Percentiles rank a stretch among this genome's conserved stretches.
Evolutionary conservation across 2,113 vertebrate species (phyloP).

Genomic region (Danio rerio): DNA sequence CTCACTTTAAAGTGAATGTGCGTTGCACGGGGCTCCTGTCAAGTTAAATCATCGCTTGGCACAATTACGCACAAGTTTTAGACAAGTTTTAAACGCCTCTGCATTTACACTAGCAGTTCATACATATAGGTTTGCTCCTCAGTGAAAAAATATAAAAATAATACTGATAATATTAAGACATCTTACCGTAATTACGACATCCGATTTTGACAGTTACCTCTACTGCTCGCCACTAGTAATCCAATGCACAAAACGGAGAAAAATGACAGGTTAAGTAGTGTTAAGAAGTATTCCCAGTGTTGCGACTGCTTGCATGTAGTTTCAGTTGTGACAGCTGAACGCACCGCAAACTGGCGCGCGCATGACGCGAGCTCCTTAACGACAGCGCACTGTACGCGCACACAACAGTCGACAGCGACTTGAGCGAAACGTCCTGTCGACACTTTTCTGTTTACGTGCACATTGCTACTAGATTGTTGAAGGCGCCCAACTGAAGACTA

Average conservation of each 20-base stretch:
- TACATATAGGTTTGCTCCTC: neutral
- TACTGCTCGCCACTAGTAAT: conserved; percentile 78
- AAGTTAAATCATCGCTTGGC: conserved; percentile 15
- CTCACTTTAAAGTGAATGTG: neutral
- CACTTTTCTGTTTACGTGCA: conserved; percentile 69
- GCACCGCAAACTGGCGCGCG: conserved; percentile 71
- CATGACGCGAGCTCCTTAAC: conserved; percentile 69
- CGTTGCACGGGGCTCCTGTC: neutral
- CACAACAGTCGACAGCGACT: conserved; percentile 58
- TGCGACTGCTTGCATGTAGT: conserved; percentile 64
- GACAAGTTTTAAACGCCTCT: conserved; percentile 19
- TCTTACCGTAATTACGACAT: conserved; percentile 83
- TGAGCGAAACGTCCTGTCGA: conserved; percentile 58
- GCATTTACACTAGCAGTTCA: neutral
- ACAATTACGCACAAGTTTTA: conserved; percentile 8
- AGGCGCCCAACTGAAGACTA: conserved; percentile 62
- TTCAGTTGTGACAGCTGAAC: conserved; percentile 78
- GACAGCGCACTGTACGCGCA: conserved; percentile 68
- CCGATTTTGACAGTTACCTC: conserved; percentile 79
- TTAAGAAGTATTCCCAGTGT: conserved; percentile 52
- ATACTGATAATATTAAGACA: neutral
- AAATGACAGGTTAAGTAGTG: neutral
- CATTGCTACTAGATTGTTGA: conserved; percentile 57
- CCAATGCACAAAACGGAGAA: conserved; percentile 62
- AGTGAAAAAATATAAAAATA: neutral